Evolutionary conservation across 2,888 invertebrate species (phyloP), one percentile per base, ranked within the genome.

Genomic region (Lampropteryx suffumata): DNA sequence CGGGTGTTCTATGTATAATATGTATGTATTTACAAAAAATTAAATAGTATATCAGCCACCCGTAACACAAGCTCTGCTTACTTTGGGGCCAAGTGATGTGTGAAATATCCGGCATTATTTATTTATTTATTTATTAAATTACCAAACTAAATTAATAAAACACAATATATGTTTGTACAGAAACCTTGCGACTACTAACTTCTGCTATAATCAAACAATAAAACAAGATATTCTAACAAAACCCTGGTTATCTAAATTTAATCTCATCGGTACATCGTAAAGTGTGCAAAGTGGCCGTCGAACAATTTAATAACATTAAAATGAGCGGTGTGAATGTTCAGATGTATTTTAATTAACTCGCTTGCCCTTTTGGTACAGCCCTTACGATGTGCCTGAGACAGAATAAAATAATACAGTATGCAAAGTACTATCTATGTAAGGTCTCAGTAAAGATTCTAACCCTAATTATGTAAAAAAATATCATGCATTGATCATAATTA

Each of bases 241-340:
- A 28, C 41, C 21, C 28, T 39, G 46, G 46, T 57, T 49, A 57
- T 49, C 57, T 52, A 73, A 81, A 82, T 83, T 77, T 82, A 84
- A 84, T 82, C 84, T 73, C 72, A 69, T 65, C 61, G 74, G 69
- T 75, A 77, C 75, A 75, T 79, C 77, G 79, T 86, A 84, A 84
- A 82, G 76, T 76, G 73, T 66, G 71, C 33, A 34, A 71, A 74
- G 79, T 78, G 76, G 72, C 75, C 78, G 78, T 79, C 81, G 83
- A 84, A 86, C 85, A 84, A 82, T 87, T 88, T 86, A 88, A 88
- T 89, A 86, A 87, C 83, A 82, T 83, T 82, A 81, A 85, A 89
- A 85, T 82, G 80, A 76, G 76, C 79, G 76, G 71, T 68, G 73
- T 74, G 81, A 79, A 82, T 71, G 77, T 79, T 79, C 75, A 69